These are phyloP conservation scores for Brenthis daphne DNA, from an alignment of 2,888 invertebrate species.

Conservation along the genomic window DNA sequence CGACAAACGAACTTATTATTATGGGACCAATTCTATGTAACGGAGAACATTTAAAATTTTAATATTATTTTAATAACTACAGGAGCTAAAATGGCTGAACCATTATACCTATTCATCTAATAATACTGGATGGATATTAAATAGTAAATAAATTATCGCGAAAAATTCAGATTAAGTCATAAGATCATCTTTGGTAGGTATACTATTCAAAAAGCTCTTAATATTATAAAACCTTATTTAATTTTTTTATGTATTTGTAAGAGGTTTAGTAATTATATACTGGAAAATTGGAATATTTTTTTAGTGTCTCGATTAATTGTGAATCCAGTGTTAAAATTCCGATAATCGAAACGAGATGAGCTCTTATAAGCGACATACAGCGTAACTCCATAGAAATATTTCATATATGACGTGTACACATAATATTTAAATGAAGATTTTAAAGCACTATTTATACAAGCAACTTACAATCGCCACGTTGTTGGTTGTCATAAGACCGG, in stretches of 20 bases:
- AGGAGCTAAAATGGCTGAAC: conserved; percentile 68
- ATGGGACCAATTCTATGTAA: conserved; percentile 24
- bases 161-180: conserved; percentile 76
- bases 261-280: conserved; percentile 66
- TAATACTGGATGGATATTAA: conserved; percentile 81
- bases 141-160: conserved; percentile 73
- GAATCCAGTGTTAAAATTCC: conserved; percentile 22
- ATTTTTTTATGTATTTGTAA: conserved; percentile 59
- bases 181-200: conserved; percentile 76
- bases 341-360: conserved; percentile 31
- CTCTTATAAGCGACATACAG: conserved; percentile 27
- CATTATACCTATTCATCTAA: conserved; percentile 76
- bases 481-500: conserved; percentile 1
- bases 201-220: conserved; percentile 79
- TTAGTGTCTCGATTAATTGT: conserved; percentile 48
- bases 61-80: conserved; percentile 59
- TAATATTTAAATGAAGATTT: neutral
- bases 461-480: conserved; percentile 9
- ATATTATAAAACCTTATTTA: conserved; percentile 68
- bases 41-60: conserved; percentile 23
- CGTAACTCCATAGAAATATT: conserved; percentile 7
- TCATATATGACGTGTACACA: neutral
- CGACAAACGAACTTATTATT: conserved; percentile 2
- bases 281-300: conserved; percentile 59
- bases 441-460: conserved; percentile 7